Base-by-base conservation (phyloP, 2,888 invertebrate genomes). In the Augiades crinisus region DNA sequence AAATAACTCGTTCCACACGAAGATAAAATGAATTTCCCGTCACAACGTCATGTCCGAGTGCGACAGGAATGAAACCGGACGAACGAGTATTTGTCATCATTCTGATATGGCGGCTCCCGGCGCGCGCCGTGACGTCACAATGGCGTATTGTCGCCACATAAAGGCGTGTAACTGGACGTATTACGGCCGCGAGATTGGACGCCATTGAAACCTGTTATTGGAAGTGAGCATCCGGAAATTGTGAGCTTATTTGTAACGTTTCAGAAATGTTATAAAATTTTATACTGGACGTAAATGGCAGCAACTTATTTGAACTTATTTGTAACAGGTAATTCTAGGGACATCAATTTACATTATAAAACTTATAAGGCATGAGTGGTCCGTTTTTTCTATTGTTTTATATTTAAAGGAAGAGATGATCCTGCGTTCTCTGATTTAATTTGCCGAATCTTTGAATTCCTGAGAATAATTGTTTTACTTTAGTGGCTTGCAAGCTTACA, bases 51-150 rank as follows among this genome's bases (percentile, higher is more conserved):
- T 34, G 24, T 34, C 16, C 47, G 40, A 30, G 31, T 13, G 47
- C 21, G 33, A 34, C 47, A 33, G 31, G 21, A 33, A 47, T 40
- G 16, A 31, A 40, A 49, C 22, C 47, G 40, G 41, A 41, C 34
- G 40, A 33, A 40, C 31, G 40, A 40, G 31, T 22, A 49, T 49
- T 49, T 49, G 47, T 49, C 47, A 49, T 49, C 47, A 41, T 41
- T 49, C 47, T 40, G 47, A 40, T 47, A 40, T 47, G 31, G 40
- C 33, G 40, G 27, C 31, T 37, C 17, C 47, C 30, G 37, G 27
- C 27, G 22, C 16, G 6, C 41, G 41, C 24, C 24, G 22, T 45
- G 31, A 40, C 47, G 40, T 41, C 47, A 49, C 40, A 49, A 49
- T 38, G 40, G 47, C 44, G 47, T 47, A 47, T 47, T 47, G 47